phyloP scores from a whole-genome alignment of 1,140 invertebrate species.

The Diploscapter pachys region DNA sequence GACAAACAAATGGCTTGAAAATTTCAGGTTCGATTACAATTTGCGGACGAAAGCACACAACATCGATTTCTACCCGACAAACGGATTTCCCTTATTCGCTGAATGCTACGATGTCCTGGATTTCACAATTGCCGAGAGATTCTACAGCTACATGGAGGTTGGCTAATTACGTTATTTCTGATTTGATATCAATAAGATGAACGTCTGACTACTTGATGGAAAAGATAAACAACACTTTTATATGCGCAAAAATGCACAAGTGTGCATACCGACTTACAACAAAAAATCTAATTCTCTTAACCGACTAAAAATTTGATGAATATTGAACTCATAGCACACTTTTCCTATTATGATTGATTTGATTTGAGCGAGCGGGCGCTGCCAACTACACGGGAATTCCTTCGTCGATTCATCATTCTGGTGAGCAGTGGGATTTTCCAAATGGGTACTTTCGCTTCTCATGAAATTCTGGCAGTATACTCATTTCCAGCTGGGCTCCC shows the following conservation, averaged over 20 bases:
- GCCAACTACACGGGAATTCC: slow-evolving; percentile 73
- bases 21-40: slow-evolving; percentile 79
- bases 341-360: too few species aligned
- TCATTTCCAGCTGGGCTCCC: slow-evolving; percentile 71
- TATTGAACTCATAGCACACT: too few species aligned
- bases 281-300: not conserved
- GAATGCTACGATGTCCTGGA: slow-evolving; percentile 61
- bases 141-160: slow-evolving; percentile 67
- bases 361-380: slow-evolving; percentile 60
- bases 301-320: too few species aligned
- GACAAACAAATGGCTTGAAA: slow-evolving; percentile 35
- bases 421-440: slow-evolving; percentile 90
- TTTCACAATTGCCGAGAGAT: slow-evolving; percentile 62
- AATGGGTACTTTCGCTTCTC: slow-evolving; percentile 66
- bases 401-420: slow-evolving; percentile 71
- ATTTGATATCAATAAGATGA: not conserved
- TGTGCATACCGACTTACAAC: too few species aligned
- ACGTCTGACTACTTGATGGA: not conserved
- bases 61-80: slow-evolving; percentile 77
- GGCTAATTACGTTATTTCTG: not conserved
- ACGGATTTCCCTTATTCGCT: slow-evolving; percentile 79
- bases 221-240: too few species aligned
- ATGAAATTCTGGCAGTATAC: too few species aligned
- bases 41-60: slow-evolving; percentile 67
- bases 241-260: too few species aligned